Evolutionary conservation across 1,140 invertebrate species (phyloP).

Genomic region (Gryon sp.): DNA sequence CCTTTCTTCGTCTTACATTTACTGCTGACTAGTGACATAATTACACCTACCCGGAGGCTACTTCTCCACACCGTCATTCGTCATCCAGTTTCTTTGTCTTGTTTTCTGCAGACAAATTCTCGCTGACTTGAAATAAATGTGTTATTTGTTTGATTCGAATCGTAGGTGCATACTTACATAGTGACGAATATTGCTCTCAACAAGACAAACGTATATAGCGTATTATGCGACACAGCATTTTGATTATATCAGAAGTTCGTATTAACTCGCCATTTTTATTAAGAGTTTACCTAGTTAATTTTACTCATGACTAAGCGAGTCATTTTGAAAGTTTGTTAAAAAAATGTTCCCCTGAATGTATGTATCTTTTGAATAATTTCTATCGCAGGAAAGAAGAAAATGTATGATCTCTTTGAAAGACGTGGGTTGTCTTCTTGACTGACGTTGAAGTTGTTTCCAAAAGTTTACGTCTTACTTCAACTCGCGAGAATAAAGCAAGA

Average conservation of each 20-base stretch:
- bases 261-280: too few relatives aligned
- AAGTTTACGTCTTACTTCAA: conserved; percentile 39
- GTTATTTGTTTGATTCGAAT: conserved; percentile 25
- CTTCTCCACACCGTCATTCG: conserved; percentile 49
- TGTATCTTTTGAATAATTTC: conserved; percentile 40
- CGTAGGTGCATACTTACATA: conserved; percentile 10
- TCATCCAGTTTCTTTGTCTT: conserved; percentile 58
- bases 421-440: conserved; percentile 28
- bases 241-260: too few relatives aligned
- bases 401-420: conserved; percentile 36
- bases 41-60: conserved; percentile 58
- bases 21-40: conserved; percentile 59
- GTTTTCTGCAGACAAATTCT: conserved; percentile 46
- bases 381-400: conserved; percentile 4
- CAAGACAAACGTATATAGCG: too few relatives aligned
- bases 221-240: too few relatives aligned
- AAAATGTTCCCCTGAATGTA: conserved; percentile 2
- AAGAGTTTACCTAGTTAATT: too few relatives aligned
- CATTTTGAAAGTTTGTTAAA: conserved; percentile 5
- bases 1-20: conserved; percentile 56
- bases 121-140: conserved; percentile 34
- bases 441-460: conserved; percentile 23
- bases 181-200: conserved; percentile 17
- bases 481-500: conserved; percentile 30
- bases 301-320: background rate